These are phyloP conservation scores for Dipodomys stephensi DNA, from an alignment of 2,113 vertebrate genomes.

Conservation along the genomic window DNA sequence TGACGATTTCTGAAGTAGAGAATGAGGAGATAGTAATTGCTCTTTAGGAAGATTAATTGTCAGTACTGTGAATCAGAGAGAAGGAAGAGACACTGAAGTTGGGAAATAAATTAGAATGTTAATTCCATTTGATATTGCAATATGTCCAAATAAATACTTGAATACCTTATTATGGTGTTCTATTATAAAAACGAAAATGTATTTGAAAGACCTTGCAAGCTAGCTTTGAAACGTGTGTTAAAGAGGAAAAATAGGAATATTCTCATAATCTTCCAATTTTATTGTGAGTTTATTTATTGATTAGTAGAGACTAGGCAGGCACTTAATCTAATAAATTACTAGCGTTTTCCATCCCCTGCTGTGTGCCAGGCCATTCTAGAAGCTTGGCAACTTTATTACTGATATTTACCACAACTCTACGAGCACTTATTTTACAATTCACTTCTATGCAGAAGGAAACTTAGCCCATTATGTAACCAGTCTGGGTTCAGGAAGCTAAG, in stretches of 20 bases:
- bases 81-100: not conserved
- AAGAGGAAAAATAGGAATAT: conserved; percentile 33
- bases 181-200: conserved; percentile 52
- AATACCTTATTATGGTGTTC: conserved; percentile 20
- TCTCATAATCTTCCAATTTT: not conserved
- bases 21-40: conserved; percentile 34
- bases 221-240: conserved; percentile 6
- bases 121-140: conserved; percentile 53
- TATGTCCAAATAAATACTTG: conserved; percentile 31
- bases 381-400: not conserved
- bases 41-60: conserved; percentile 44
- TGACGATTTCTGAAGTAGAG: conserved; percentile 35
- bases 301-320: not conserved
- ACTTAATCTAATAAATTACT: not conserved
- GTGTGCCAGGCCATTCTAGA: not conserved
- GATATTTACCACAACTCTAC: not conserved
- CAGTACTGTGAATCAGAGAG: conserved; percentile 2
- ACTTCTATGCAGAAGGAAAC: conserved; percentile 14
- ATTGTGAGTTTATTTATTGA: conserved; percentile 50
- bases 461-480: conserved; percentile 22
- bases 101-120: conserved; percentile 56
- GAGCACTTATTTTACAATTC: not conserved
- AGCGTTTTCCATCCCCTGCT: not conserved
- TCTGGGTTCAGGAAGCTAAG: not conserved
- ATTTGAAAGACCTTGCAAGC: conserved; percentile 8